Evolutionary conservation across 2,888 invertebrate genomes (phyloP), one percentile per base, ranked within the genome.

Genomic region (Papilio protenor): DNA sequence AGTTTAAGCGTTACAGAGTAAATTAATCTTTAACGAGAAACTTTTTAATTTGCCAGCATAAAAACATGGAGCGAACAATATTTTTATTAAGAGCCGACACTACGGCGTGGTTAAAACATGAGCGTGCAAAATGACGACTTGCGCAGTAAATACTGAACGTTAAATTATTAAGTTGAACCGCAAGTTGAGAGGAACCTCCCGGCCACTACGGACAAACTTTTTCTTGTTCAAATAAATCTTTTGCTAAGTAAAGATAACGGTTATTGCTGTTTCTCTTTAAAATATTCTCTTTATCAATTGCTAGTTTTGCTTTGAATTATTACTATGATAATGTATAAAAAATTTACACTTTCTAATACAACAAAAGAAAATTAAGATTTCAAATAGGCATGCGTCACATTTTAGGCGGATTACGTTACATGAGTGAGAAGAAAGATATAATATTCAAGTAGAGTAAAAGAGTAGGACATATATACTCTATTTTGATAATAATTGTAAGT

Each of bases 121-220:
- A 77, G 73, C 77, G 57, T n/a, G 57, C 57, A 77, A 77, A 73
- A 77, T 77, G 73, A 77, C 77, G 78, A 61, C 78, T 33, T 14
- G 61, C 81, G 79, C 79, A 80, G 82, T 81, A 82, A 83, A 82
- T 82, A 81, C 82, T 80, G 79, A 81, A 82, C 83, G 83, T 82
- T 85, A 83, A 84, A 85, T 83, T 82, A 85, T 83, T 82, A 83
- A 84, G 80, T 84, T 83, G 77, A 77, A 73, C 82, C 81, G 81
- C 83, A 82, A 83, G 79, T 81, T 74, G 76, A 80, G 83, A 83
- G 84, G 77, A 82, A 77, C 79, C 77, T 82, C 78, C n/a, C 74
- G 74, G 49, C 64, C 57, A 70, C 69, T 52, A 57, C 69, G 70
- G 61, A 49, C 61, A 33, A 79, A 76, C 69, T 79, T 79, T 76